Evolutionary conservation across 1,140 invertebrate species (phyloP), one percentile per base, ranked within the genome.

Genomic region (Anoplolepis gracilipes): DNA sequence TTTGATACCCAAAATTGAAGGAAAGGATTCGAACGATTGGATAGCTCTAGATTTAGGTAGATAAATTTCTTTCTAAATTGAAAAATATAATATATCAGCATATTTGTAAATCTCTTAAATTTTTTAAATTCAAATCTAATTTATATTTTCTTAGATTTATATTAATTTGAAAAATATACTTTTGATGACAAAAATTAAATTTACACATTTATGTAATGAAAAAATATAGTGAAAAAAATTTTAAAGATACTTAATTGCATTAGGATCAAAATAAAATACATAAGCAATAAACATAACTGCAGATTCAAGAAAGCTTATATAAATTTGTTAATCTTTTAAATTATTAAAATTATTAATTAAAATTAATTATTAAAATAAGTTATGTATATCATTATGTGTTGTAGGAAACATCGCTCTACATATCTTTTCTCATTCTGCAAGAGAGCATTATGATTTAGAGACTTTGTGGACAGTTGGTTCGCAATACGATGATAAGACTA

Each of bases 321-420:
- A 49, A 49, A 49, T 49, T 49, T 1, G 5, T 49, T 19, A 19
- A 19, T 49, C 16, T 49, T 46, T 19, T 49, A 16, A 49, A 19
- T 49, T 49, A 16, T 49, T n/a, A n/a, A n/a, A n/a, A n/a, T n/a
- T n/a, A n/a, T n/a, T n/a, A n/a, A n/a, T n/a, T n/a, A n/a, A n/a
- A n/a, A n/a, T n/a, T 49, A 49, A 49, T 49, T 46, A 46, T 46
- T 49, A 16, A 5, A 49, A 49, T 49, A 69, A 75, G 77, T 75
- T 87, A 8, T n/a, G n/a, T 42, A 84, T 79, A 30, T 22, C 33
- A 42, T 89, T 88, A 49, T 86, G 89, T 90, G 61, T 94, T 96
- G 42, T 92, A 97, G 97, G 97, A 73, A 99, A 99, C 92, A 99
- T 99, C 87, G 97, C 97, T 2, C 92, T 99, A n/a, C 98, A 99